phyloP scores from a whole-genome alignment of 2,797 vertebrate species.

The Atherinosoma microstoma region DNA sequence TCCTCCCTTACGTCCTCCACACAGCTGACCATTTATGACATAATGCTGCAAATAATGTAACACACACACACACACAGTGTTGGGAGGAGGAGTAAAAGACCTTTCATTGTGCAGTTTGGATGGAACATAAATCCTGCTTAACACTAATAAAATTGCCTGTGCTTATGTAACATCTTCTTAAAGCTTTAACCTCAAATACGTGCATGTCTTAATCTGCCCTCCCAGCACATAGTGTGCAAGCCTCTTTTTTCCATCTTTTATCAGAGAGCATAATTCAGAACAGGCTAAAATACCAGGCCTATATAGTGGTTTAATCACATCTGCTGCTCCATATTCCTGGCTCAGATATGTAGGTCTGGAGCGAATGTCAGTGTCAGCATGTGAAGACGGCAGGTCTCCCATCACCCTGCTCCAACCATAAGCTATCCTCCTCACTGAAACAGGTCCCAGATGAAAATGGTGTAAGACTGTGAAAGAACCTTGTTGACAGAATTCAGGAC shows the following conservation, averaged over 20 bases:
- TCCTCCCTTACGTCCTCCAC: not conserved
- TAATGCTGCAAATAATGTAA: not conserved
- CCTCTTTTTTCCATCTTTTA: conserved; percentile 43
- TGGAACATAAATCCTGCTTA: conserved; percentile 12
- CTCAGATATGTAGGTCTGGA: conserved; percentile 45
- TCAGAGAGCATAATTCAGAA: conserved; percentile 39
- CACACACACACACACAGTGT: not conserved
- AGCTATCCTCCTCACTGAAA: conserved; percentile 52
- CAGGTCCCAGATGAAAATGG: conserved; percentile 69
- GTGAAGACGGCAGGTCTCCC: conserved; percentile 56
- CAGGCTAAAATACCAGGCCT: conserved; percentile 45
- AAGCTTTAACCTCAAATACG: conserved; percentile 55
- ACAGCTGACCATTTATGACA: not conserved
- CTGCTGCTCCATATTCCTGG: conserved; percentile 63
- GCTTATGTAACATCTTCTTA: conserved; percentile 58
- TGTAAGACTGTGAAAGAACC: conserved; percentile 74
- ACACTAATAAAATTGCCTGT: conserved; percentile 35
- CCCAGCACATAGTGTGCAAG: conserved; percentile 45
- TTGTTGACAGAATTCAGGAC: conserved; percentile 79
- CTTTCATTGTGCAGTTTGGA: not conserved
- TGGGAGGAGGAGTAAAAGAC: not conserved
- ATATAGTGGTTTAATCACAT: conserved; percentile 52
- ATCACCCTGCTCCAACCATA: conserved; percentile 48
- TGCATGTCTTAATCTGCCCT: conserved; percentile 58
- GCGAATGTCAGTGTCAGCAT: conserved; percentile 67